Percentiles rank a stretch among this genome's conserved stretches.
Evolutionary conservation across 2,888 invertebrate genomes (phyloP).

Genomic region (Philaethria dido): DNA sequence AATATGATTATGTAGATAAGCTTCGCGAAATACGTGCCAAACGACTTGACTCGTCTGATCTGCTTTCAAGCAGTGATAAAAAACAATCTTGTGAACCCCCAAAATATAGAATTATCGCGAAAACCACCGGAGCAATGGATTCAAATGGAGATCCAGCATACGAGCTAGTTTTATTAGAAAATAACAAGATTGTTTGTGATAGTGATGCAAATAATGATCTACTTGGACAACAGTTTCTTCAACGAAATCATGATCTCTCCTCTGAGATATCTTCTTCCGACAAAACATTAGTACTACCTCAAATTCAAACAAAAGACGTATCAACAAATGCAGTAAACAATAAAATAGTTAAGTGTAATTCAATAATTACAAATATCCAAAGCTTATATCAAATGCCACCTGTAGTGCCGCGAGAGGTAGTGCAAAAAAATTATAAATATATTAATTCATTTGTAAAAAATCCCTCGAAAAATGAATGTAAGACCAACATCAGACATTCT

Average conservation of each 20-base stretch:
- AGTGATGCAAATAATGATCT: not conserved
- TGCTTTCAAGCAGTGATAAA: not conserved
- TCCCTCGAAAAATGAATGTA: not conserved
- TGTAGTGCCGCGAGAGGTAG: not conserved
- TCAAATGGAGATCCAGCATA: conserved; percentile 34
- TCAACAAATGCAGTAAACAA: too few species aligned
- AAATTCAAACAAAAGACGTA: not conserved
- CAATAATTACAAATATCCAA: conserved; percentile 18
- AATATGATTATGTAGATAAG: not conserved
- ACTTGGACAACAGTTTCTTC: not conserved
- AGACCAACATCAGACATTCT: not conserved
- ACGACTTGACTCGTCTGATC: too few species aligned
- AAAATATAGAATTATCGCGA: not conserved
- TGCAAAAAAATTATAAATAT: not conserved
- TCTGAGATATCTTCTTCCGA: not conserved
- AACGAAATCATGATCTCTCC: not conserved
- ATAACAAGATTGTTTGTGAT: conserved; percentile 4
- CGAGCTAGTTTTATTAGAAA: conserved; percentile 23
- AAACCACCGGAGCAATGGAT: conserved; percentile 15
- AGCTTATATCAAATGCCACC: not conserved
- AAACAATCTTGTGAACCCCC: not conserved
- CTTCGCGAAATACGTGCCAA: not conserved
- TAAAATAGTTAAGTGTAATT: not conserved
- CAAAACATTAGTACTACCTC: not conserved
- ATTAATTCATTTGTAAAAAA: not conserved